Evolutionary conservation across 2,113 vertebrate species (phyloP), one percentile per base, ranked within the genome.

Genomic region (Dasypus novemcinctus): DNA sequence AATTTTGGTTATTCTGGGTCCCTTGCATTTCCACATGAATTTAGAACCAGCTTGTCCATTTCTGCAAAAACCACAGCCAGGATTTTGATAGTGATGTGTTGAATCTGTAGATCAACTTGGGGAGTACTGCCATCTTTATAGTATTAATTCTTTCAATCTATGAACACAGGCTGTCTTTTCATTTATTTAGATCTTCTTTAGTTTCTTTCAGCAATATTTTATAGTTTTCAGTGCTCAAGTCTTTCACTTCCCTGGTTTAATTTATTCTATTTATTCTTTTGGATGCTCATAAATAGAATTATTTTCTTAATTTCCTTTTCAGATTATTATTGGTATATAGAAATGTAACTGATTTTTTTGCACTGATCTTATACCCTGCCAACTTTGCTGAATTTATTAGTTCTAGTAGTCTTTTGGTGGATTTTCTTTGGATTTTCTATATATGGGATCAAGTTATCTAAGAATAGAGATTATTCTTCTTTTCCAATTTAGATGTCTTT

Each of bases 181-280:
- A 74, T 46, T 91, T 91, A 87, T 91, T 66, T 7, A 74, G 23
- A 10, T 74, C 66, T 95, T 91, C 46, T 64, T 57, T 57, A 72
- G 43, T 86, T 91, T 87, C 31, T 74, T 87, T 68, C 89, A 75
- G 71, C 61, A 84, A 84, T 54, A n/a, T 78, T 71, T 33, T 57
- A 33, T 2, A 84, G 36, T 61, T 89, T 92, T 78, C 11, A 49
- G 46, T 49, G 46, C 46, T 10, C 54, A 89, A 69, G 54, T 71
- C 52, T 74, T 81, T 87, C 7, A 75, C 49, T 38, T 81, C 46
- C 43, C 38, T 74, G 31, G 36, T 81, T 72, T 87, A 91, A 64
- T 91, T 66, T 91, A 59, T 81, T 87, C 20, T 38, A 87, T 81
- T 86, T 80, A 72, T 74, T 76, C 38, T 84, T 68, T 66, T 61